These are phyloP conservation scores for Epistrophella euchroma DNA, from an alignment of 2,888 invertebrate species.

Conservation along the genomic window DNA sequence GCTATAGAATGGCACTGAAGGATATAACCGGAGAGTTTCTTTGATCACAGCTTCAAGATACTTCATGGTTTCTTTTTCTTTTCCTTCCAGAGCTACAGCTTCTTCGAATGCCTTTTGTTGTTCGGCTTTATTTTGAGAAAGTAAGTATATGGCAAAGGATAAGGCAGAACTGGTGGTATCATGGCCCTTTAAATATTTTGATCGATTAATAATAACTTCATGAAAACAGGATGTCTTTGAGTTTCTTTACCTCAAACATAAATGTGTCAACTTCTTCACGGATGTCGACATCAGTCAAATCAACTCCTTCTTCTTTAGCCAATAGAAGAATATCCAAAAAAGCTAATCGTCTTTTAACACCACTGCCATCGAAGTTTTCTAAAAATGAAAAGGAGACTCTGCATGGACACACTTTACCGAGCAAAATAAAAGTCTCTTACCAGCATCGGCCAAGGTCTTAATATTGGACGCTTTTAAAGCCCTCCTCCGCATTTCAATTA, in stretches of 20 bases:
- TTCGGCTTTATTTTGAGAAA: slow-evolving; percentile 84
- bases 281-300: slow-evolving; percentile 84
- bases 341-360: slow-evolving; percentile 82
- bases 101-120: slow-evolving; percentile 84
- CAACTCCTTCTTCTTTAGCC: slow-evolving; percentile 83
- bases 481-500: slow-evolving; percentile 80
- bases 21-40: slow-evolving; percentile 85
- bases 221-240: not conserved
- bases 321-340: slow-evolving; percentile 85
- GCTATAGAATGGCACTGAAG: slow-evolving; percentile 85
- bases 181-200: slow-evolving; percentile 83
- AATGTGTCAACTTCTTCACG: slow-evolving; percentile 86
- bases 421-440: slow-evolving; percentile 38
- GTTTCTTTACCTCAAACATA: slow-evolving; percentile 84
- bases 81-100: slow-evolving; percentile 81
- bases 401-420: not conserved
- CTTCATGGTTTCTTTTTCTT: slow-evolving; percentile 83
- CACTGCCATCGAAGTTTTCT: slow-evolving; percentile 78
- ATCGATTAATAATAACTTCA: not conserved
- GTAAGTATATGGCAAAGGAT: slow-evolving; percentile 84
- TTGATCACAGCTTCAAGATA: slow-evolving; percentile 86
- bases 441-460: slow-evolving; percentile 74
- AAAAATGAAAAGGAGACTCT: not conserved
- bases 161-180: slow-evolving; percentile 85
- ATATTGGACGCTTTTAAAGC: slow-evolving; percentile 78